These are phyloP conservation scores for Erebia palarica DNA, from an alignment of 2,888 invertebrate genomes.

Conservation along the genomic window DNA sequence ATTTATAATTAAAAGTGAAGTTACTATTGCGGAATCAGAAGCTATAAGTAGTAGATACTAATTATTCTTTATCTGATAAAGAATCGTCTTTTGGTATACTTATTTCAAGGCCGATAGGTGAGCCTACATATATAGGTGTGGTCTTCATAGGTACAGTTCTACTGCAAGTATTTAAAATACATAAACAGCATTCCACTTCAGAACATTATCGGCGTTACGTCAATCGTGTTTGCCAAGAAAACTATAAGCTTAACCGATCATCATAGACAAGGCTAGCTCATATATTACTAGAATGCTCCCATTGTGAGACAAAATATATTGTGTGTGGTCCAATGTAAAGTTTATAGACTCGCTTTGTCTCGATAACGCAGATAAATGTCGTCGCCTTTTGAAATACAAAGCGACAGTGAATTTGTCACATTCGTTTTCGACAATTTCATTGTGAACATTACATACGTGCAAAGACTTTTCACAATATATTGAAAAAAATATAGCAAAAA, in stretches of 20 bases:
- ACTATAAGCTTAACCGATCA: conserved; percentile 65
- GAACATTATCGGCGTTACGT: conserved; percentile 49
- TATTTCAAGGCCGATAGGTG: too few relatives aligned
- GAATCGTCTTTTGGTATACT: too few relatives aligned
- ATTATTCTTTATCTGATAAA: too few relatives aligned
- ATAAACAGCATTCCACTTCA: too few relatives aligned
- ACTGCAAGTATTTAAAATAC: too few relatives aligned
- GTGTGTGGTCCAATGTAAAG: conserved; percentile 81
- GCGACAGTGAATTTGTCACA: conserved; percentile 73
- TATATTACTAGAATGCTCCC: conserved; percentile 74
- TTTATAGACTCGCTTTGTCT: conserved; percentile 79
- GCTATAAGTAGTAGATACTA: too few relatives aligned
- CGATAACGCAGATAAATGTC: conserved; percentile 81
- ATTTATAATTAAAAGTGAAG: too few relatives aligned
- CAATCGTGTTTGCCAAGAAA: conserved; percentile 60
- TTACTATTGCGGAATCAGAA: too few relatives aligned
- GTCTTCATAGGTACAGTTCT: too few relatives aligned
- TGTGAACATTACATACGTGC: conserved; percentile 41
- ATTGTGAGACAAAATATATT: conserved; percentile 74
- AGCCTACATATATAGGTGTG: too few relatives aligned
- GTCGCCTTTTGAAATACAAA: conserved; percentile 75
- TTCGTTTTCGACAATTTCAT: conserved; percentile 74
- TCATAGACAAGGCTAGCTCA: conserved; percentile 66
- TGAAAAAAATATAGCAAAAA: conserved; percentile 40
- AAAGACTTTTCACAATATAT: conserved; percentile 48